These are phyloP conservation scores for Beris chalybata DNA, from an alignment of 2,888 invertebrate species.

Conservation along the genomic window DNA sequence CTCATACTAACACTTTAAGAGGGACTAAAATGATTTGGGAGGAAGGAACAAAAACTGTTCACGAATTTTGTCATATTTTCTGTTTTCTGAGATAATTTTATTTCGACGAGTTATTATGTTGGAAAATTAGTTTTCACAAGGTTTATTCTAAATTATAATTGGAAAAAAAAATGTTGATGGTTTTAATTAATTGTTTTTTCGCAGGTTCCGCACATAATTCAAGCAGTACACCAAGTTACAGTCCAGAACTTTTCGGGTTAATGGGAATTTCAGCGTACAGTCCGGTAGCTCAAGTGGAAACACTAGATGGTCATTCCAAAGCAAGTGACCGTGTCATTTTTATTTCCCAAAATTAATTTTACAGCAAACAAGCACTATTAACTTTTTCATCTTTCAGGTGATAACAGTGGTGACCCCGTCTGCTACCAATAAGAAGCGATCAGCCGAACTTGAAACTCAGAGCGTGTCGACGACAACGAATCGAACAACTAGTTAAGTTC, in stretches of 20 bases:
- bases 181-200: no score
- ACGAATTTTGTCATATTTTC: no score
- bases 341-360: conserved; percentile 26
- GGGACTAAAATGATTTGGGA: no score
- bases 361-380: background rate
- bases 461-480: background rate
- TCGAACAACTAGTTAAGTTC: conserved; percentile 14
- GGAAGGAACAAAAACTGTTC: no score
- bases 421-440: conserved; percentile 18
- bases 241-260: conserved; percentile 57
- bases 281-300: conserved; percentile 60
- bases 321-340: conserved; percentile 52
- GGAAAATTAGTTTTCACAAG: no score
- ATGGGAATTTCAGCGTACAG: conserved; percentile 60
- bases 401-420: conserved; percentile 36
- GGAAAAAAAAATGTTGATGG: no score
- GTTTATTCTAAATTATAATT: no score
- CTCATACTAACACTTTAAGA: no score
- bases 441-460: background rate
- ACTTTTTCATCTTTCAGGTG: conserved; percentile 31
- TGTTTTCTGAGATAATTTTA: no score
- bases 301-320: conserved; percentile 67
- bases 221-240: conserved; percentile 41
- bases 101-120: no score
- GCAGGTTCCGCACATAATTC: conserved; percentile 3